Percentiles rank a stretch among this genome's conserved stretches.
These are phyloP conservation scores for Myocastor coypus DNA, from an alignment of 2,113 vertebrate species.

Conservation along the genomic window DNA sequence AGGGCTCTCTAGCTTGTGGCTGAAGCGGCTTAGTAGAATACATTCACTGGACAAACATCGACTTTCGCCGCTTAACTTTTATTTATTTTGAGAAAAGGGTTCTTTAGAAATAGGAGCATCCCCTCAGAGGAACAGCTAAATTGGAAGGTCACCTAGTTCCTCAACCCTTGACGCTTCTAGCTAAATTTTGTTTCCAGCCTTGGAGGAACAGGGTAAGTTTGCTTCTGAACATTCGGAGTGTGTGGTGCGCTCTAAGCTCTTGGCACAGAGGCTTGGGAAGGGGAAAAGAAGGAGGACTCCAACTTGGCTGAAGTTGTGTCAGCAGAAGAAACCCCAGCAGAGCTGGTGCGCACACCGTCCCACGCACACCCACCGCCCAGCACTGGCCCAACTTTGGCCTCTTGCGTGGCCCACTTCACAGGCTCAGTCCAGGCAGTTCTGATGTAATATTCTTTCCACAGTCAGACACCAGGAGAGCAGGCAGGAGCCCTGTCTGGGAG, in stretches of 20 bases:
- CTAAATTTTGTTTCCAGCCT: slow-evolving; percentile 50
- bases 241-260: not conserved
- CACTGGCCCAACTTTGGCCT: slow-evolving; percentile 70
- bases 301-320: slow-evolving; percentile 31
- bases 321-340: not conserved
- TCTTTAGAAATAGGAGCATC: slow-evolving; percentile 79
- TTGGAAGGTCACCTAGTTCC: slow-evolving; percentile 63
- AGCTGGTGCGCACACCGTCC: rapidly evolving
- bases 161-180: not conserved
- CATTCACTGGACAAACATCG: slow-evolving; percentile 83
- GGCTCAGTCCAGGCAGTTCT: not conserved
- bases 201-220: slow-evolving; percentile 85
- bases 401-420: not conserved
- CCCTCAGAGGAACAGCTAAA: slow-evolving; percentile 68
- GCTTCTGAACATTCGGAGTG: slow-evolving; percentile 63
- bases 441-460: not conserved
- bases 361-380: not conserved
- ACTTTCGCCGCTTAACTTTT: slow-evolving; percentile 76
- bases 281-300: not conserved
- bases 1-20: slow-evolving; percentile 77
- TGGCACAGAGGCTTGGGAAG: not conserved
- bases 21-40: slow-evolving; percentile 81
- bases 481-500: not conserved
- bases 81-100: slow-evolving; percentile 64
- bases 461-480: slow-evolving; percentile 40